Evolutionary conservation across 2,888 invertebrate species (phyloP).

Genomic region (Oxycera nigricornis): DNA sequence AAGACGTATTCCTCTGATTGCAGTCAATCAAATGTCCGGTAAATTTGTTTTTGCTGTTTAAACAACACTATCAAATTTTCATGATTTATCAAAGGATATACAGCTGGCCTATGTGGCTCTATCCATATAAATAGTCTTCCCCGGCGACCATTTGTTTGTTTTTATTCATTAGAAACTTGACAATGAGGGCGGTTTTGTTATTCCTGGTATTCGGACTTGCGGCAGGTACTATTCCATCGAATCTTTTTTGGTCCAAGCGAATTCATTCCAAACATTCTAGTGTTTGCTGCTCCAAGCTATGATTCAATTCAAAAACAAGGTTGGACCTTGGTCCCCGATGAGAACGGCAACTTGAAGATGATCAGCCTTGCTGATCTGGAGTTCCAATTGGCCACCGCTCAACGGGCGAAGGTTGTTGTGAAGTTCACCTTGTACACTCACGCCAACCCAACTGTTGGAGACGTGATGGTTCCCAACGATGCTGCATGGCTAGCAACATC

Average conservation of each 20-base stretch:
- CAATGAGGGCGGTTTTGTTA: conserved; percentile 1
- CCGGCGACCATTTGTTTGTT: no score
- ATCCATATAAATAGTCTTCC: no score
- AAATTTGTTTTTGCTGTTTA: no score
- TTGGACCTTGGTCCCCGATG: conserved; percentile 14
- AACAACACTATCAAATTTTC: no score
- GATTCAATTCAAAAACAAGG: background rate
- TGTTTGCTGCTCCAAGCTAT: conserved; percentile 1
- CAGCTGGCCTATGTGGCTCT: no score
- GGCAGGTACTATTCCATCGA: background rate
- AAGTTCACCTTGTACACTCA: conserved; percentile 56
- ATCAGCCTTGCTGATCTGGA: background rate
- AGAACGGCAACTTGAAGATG: conserved; percentile 8
- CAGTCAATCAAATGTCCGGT: no score
- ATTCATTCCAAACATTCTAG: background rate
- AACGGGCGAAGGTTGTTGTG: background rate
- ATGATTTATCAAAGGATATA: no score
- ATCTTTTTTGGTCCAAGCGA: background rate
- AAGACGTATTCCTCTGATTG: no score
- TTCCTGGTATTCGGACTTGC: conserved; percentile 1
- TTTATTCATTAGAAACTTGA: background rate
- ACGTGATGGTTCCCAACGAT: conserved; percentile 45
- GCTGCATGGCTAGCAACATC: conserved; percentile 47
- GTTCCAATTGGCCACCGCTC: background rate
- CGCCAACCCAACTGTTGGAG: conserved; percentile 43